Evolutionary conservation across 2,113 vertebrate species (phyloP), one percentile per base, ranked within the genome.

Genomic region (Cariama cristata): DNA sequence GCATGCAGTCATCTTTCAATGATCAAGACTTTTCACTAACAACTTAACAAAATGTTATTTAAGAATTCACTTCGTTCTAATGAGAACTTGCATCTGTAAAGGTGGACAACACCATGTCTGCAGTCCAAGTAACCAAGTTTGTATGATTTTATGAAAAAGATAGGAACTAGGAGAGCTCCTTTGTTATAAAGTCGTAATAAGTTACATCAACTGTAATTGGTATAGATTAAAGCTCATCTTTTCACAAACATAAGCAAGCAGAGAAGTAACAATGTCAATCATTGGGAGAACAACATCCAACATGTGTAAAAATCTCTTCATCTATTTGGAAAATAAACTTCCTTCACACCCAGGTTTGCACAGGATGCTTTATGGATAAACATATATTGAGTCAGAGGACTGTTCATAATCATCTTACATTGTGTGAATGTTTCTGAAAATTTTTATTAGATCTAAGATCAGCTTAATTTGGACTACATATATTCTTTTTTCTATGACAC

Each of bases 341-440:
- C 17, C 40, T 60, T 64, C 63, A 45, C 23, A 73, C 10, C 5
- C 49, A 72, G 21, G 12, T 68, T 75, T 88, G 45, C 42, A 72
- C 4, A 53, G 27, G 24, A 56, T 50, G 53, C 28, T 40, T 88
- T 52, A 74, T 2, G 8, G 56, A 47, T 16, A 66, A 83, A 82
- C 7, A 44, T 5, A 35, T 1, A 33, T 2, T 26, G 45, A 90
- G 24, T 53, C 26, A 79, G 35, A 92, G 50, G 14, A 64, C 27
- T 44, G 12, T 8, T 90, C 9, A 35, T 50, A 24, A 14, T 17
- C 50, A 19, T 18, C 44, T 38, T 45, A 40, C 0, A 0, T 32
- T 55, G 30, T 13, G 27, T 33, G 22, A 82, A 44, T 19, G 14
- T 60, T 76, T 72, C 24, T 45, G 27, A 82, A 92, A 68, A 38